Percentiles rank a stretch among this genome's conserved stretches.
phyloP scores from a whole-genome alignment of 2,888 invertebrate species.

The Aphrophora alni region DNA sequence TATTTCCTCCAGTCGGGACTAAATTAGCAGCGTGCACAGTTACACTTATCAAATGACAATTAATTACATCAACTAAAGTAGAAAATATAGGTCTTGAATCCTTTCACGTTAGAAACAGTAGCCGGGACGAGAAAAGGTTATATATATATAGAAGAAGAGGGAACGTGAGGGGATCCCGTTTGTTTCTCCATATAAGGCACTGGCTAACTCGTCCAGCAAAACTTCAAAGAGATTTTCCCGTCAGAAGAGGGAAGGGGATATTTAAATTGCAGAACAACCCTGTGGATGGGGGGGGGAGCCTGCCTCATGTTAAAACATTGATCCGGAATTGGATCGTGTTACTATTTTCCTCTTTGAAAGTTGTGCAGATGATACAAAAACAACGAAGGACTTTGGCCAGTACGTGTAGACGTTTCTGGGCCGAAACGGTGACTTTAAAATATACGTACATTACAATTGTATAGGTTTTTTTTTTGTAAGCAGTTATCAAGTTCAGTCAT shows the following conservation, averaged over 20 bases:
- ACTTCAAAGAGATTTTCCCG: constrained; percentile 33
- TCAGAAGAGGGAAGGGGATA: constrained; percentile 40
- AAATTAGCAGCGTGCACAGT: too few relatives aligned
- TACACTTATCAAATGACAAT: too few relatives aligned
- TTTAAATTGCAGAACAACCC: constrained; percentile 51
- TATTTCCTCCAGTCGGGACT: too few relatives aligned
- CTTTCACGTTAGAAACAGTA: not conserved
- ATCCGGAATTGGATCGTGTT: constrained; percentile 52
- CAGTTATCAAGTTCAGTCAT: too few relatives aligned
- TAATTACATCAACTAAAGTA: too few relatives aligned
- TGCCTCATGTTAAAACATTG: constrained; percentile 54
- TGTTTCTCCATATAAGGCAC: constrained; percentile 11
- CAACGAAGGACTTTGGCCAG: not conserved
- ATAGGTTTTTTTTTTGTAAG: too few relatives aligned
- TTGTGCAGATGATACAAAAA: not conserved
- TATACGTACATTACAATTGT: too few relatives aligned
- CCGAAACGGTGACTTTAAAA: too few relatives aligned
- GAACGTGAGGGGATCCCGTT: not conserved
- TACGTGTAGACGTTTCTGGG: not conserved
- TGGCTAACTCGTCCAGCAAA: constrained; percentile 35
- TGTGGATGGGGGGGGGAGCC: constrained; percentile 38
- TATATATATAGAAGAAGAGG: not conserved
- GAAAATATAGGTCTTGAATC: too few relatives aligned
- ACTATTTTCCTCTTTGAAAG: constrained; percentile 41
- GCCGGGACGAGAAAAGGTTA: not conserved